A percentile compares a stretch with the other conserved stretches of the same genome.
phyloP scores from a whole-genome alignment of 2,113 vertebrate genomes.

The Grammatotria lemairii region DNA sequence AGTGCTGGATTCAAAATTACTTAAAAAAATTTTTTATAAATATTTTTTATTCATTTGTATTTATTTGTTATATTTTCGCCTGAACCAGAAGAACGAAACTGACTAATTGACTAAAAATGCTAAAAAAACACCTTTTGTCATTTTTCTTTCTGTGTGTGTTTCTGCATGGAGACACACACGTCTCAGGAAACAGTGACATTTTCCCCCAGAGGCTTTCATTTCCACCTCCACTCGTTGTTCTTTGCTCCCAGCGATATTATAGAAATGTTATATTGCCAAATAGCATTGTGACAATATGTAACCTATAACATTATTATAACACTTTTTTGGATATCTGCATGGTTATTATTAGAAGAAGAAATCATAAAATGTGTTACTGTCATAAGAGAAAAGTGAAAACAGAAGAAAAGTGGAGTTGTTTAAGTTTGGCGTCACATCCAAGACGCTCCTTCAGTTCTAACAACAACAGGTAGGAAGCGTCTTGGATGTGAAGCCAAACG shows the following conservation, averaged over 20 bases:
- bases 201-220: background rate
- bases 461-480: background rate
- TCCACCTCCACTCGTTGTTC: background rate
- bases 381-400: background rate
- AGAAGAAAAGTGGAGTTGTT: background rate
- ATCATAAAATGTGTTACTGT: background rate
- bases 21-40: fast-evolving
- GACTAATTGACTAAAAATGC: background rate
- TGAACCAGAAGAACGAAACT: background rate
- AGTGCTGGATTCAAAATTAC: background rate
- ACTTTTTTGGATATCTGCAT: background rate
- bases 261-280: background rate
- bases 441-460: background rate
- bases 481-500: background rate
- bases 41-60: background rate
- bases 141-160: background rate
- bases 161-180: background rate
- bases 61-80: background rate
- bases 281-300: background rate
- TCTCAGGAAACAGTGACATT: background rate
- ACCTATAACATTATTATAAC: background rate
- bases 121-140: fast-evolving
- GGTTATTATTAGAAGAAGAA: background rate
- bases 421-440: background rate
- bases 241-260: background rate